Conservation (phyloP, 2,113 vertebrate species). For the Oryzias melastigma region DNA sequence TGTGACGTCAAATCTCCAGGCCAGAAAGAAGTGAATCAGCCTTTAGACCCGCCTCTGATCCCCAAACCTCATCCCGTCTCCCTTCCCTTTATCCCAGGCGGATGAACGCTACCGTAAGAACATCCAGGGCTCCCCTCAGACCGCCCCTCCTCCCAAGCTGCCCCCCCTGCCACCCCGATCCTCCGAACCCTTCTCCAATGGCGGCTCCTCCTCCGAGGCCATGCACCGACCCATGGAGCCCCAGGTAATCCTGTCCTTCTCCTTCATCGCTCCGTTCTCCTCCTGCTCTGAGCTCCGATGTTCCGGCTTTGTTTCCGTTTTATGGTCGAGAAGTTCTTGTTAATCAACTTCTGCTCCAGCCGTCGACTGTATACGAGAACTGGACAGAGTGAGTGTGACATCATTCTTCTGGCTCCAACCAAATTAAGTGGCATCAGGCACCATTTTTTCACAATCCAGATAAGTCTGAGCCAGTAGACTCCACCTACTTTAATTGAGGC, state of each 20-base stretch:
- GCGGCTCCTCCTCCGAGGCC: constrained; percentile 81
- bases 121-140: constrained; percentile 94
- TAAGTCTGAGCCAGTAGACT: too few relatives aligned
- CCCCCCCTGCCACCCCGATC: constrained; percentile 93
- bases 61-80: constrained; percentile 5
- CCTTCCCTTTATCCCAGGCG: constrained; percentile 76
- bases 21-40: too few relatives aligned
- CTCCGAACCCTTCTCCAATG: constrained; percentile 92
- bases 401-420: too few relatives aligned
- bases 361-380: too few relatives aligned
- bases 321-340: too few relatives aligned
- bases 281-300: neutral
- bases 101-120: constrained; percentile 97
- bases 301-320: neutral
- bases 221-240: constrained; percentile 94
- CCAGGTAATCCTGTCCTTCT: constrained; percentile 82
- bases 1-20: too few relatives aligned
- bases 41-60: neutral
- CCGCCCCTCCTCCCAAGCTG: constrained; percentile 87
- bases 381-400: too few relatives aligned
- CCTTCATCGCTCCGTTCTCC: neutral
- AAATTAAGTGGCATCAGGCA: too few relatives aligned
- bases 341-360: too few relatives aligned
- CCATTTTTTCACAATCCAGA: too few relatives aligned
- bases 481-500: too few relatives aligned